Conservation (phyloP, 2,113 vertebrate species). For the Ciconia maguari region DNA sequence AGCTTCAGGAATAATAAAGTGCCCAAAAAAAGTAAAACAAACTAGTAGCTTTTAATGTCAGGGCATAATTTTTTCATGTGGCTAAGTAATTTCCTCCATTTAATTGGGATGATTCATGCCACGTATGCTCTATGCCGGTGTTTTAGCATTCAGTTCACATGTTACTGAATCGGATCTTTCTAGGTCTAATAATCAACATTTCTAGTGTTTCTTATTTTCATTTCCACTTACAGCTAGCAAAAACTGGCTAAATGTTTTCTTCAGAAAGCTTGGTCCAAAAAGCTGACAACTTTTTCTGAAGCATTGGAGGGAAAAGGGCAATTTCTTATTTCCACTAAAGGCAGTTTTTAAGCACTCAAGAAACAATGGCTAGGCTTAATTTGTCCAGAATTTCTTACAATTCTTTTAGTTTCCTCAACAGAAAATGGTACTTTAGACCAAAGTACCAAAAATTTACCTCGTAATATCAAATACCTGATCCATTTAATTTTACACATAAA, state of each 20-base stretch:
- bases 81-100: constrained; percentile 7
- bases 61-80: neutral
- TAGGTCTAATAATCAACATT: neutral
- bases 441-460: neutral
- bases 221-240: neutral
- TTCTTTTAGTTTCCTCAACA: neutral
- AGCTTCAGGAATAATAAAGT: constrained; percentile 3
- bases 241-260: neutral
- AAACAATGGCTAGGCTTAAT: neutral
- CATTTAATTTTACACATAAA: neutral
- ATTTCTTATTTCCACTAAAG: neutral
- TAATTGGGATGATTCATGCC: constrained; percentile 22
- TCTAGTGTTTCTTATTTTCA: neutral
- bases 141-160: neutral
- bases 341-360: neutral
- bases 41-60: neutral
- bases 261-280: neutral
- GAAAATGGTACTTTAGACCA: neutral
- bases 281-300: neutral
- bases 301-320: neutral
- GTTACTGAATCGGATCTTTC: neutral
- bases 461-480: neutral
- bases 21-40: constrained; percentile 25
- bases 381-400: neutral
- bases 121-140: neutral